phyloP scores from a whole-genome alignment of 2,797 vertebrate genomes.

The Gorsachius magnificus region DNA sequence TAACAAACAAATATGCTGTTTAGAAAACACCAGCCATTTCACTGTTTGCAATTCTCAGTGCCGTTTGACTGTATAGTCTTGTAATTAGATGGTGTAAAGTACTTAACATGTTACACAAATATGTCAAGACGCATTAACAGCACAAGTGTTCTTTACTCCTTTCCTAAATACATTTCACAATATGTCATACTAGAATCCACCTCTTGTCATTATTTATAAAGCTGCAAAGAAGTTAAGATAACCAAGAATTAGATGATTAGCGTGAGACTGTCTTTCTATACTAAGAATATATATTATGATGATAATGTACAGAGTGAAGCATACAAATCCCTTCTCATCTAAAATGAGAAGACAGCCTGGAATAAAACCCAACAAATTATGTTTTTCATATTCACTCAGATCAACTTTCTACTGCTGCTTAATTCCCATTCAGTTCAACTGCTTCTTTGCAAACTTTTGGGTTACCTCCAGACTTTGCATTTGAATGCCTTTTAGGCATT shows the following conservation, averaged over 20 bases:
- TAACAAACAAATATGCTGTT: not conserved
- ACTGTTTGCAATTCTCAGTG: not conserved
- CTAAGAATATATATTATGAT: not conserved
- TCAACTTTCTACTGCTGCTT: not conserved
- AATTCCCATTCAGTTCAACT: not conserved
- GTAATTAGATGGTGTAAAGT: conserved; percentile 31
- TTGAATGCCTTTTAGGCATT: not conserved
- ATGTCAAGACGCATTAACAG: conserved; percentile 7
- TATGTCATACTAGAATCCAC: not conserved
- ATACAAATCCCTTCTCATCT: not conserved
- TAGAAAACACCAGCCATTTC: not conserved
- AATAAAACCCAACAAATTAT: not conserved
- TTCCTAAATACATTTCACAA: not conserved
- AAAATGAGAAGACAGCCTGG: not conserved
- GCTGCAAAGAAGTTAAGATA: not conserved
- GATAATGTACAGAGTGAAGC: not conserved
- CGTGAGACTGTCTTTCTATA: not conserved
- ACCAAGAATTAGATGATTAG: not conserved
- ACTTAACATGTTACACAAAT: conserved; percentile 19
- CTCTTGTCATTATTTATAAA: conserved; percentile 21
- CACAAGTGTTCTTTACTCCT: not conserved
- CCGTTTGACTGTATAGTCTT: not conserved
- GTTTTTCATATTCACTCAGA: not conserved
- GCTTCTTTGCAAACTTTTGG: not conserved
- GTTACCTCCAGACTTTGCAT: not conserved